Evolutionary conservation across 1,140 invertebrate genomes (phyloP), one percentile per base, ranked within the genome.

Genomic region (Geopemphigus sp.): DNA sequence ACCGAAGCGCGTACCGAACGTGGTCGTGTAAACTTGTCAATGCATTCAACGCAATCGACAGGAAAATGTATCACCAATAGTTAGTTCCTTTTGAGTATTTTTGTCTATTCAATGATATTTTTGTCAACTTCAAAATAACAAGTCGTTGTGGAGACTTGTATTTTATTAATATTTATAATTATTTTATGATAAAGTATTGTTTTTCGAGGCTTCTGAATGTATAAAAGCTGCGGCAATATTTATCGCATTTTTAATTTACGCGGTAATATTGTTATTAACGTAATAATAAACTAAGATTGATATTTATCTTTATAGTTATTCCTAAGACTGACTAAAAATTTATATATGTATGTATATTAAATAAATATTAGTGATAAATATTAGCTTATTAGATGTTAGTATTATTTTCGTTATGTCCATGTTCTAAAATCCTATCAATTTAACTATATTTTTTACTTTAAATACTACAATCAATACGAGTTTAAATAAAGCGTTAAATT

Each of bases 11-110:
- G 5, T 19, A 6, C 10, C 56, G 1, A 19, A 26, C 32, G 73
- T 32, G 19, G 11, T 59, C 1, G 73, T 73, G 19, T 73, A 56
- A 56, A 56, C 1, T 29, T 39, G n/a, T 45, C 2, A 19, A 59
- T 74, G 70, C 11, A 12, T 22, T 66, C 15, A 11, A 22, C n/a
- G 11, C n/a, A 29, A 74, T n/a, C 19, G 57, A 11, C 29, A 59
- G 73, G 56, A 59, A 76, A 76, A 39, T 39, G 3, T 76, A 50
- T 68, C 54, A 6, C n/a, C 54, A 54, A 22, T 59, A 32, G 24
- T 74, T 76, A 76, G 73, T 76, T 76, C 73, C 73, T 76, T n/a
- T 76, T 45, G 24, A 59, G 24, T 47, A 26, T 68, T 39, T 61
- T 61, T 24, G 6, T 3, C 2, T n/a, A n/a, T 54, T 4, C 6